Evolutionary conservation across 2,113 vertebrate species (phyloP).

Genomic region (Hemibagrus wyckioides): DNA sequence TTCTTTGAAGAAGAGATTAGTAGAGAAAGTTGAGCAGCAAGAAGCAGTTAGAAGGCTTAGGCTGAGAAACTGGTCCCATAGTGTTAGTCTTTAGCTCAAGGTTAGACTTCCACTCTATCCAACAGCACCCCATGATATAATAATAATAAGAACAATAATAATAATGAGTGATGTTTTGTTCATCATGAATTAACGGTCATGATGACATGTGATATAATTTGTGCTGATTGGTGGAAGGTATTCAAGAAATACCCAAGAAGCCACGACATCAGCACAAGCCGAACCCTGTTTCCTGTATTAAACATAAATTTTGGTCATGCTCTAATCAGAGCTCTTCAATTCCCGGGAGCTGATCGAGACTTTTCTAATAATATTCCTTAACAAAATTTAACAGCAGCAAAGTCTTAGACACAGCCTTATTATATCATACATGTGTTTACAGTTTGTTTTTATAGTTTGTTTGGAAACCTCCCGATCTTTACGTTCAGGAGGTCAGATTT

Average conservation of each 20-base stretch:
- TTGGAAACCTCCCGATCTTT: neutral
- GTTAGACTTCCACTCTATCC: neutral
- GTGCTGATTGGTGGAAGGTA: neutral
- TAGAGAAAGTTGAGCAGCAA: neutral
- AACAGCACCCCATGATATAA: conserved; percentile 6
- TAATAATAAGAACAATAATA: neutral
- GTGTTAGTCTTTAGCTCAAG: neutral
- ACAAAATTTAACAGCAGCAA: neutral
- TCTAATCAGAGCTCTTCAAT: neutral
- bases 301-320: neutral
- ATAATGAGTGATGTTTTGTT: neutral
- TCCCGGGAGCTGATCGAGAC: neutral
- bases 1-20: neutral
- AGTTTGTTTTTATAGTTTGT: neutral
- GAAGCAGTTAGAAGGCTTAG: neutral
- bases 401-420: neutral
- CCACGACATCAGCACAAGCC: neutral
- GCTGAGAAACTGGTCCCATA: conserved; percentile 17
- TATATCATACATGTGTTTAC: neutral
- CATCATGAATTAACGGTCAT: neutral
- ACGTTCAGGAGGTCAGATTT: neutral
- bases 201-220: neutral
- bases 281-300: neutral
- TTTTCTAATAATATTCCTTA: neutral
- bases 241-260: neutral